Conservation (phyloP, 2,888 invertebrate species). For the Ceratothoa steindachneri region DNA sequence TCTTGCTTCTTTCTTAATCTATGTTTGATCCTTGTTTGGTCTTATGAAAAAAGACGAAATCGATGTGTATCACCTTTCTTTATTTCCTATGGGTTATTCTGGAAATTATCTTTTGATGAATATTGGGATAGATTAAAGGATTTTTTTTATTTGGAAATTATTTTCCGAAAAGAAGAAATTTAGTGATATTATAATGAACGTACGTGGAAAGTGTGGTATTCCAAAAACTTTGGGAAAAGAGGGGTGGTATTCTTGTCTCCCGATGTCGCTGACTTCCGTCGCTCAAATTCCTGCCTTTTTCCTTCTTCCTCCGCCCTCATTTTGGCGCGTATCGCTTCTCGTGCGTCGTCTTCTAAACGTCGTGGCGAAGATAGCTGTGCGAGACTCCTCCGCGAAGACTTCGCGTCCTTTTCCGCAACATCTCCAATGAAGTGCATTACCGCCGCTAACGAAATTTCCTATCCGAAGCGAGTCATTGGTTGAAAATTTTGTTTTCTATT, state of each 20-base stretch:
- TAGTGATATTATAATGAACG: too few relatives aligned
- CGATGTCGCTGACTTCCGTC: neutral
- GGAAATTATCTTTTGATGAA: too few relatives aligned
- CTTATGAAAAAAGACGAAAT: too few relatives aligned
- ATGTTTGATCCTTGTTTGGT: too few relatives aligned
- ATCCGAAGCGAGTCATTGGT: slow-evolving; percentile 12
- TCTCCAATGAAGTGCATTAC: slow-evolving; percentile 13
- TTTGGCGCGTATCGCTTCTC: neutral
- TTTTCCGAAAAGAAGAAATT: too few relatives aligned
- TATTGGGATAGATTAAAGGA: too few relatives aligned
- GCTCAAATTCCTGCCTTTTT: neutral
- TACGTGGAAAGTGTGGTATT: too few relatives aligned
- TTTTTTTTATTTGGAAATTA: too few relatives aligned
- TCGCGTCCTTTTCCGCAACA: neutral
- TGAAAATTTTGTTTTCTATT: neutral
- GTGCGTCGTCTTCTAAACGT: neutral
- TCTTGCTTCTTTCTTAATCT: too few relatives aligned
- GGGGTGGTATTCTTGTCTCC: neutral
- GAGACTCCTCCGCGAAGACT: neutral
- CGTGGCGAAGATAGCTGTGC: neutral
- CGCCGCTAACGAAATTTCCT: slow-evolving; percentile 12
- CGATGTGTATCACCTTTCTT: too few relatives aligned
- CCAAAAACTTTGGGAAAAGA: too few relatives aligned
- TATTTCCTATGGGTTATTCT: too few relatives aligned
- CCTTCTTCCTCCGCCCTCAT: neutral